These are phyloP conservation scores for Heteromyza rotundicornis DNA, from an alignment of 2,888 invertebrate genomes.

Conservation along the genomic window DNA sequence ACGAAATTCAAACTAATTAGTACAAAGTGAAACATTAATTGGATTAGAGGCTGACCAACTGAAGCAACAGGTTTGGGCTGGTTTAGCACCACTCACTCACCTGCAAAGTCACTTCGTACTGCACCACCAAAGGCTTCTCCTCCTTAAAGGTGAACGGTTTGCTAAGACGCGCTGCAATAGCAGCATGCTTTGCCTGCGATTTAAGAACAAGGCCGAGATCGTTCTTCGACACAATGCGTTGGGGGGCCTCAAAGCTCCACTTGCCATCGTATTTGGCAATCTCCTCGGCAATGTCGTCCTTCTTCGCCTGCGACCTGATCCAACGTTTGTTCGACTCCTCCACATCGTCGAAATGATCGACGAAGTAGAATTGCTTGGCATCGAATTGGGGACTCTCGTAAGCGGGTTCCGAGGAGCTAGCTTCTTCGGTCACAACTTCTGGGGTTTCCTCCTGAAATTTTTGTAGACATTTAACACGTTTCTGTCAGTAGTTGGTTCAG, in stretches of 20 bases:
- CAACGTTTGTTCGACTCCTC: conserved; percentile 78
- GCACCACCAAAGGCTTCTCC: conserved; percentile 84
- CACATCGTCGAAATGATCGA: conserved; percentile 86
- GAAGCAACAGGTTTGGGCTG: conserved; percentile 13
- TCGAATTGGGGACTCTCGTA: conserved; percentile 77
- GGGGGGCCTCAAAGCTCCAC: conserved; percentile 74
- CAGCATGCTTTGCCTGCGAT: conserved; percentile 96
- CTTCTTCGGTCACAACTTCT: no score
- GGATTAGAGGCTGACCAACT: conserved; percentile 42
- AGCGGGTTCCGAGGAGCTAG: conserved; percentile 43
- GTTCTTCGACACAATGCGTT: conserved; percentile 77
- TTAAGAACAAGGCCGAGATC: conserved; percentile 90
- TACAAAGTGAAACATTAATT: conserved; percentile 31
- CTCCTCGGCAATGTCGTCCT: conserved; percentile 84
- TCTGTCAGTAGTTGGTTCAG: no score
- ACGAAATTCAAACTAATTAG: conserved; percentile 12
- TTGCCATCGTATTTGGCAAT: conserved; percentile 94
- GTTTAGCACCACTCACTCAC: conserved; percentile 51
- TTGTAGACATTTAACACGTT: no score
- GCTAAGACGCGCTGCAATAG: conserved; percentile 80
- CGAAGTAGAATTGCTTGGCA: conserved; percentile 72
- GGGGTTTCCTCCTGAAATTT: no score
- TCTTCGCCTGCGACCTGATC: conserved; percentile 89
- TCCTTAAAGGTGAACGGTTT: conserved; percentile 80
- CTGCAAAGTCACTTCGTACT: conserved; percentile 90